Evolutionary conservation across 30 jellyfish, hydroid and myxozoan genomes (phyloP), one percentile per base, ranked within the genome.

Genomic region (Haliclystus octoradiatus): DNA sequence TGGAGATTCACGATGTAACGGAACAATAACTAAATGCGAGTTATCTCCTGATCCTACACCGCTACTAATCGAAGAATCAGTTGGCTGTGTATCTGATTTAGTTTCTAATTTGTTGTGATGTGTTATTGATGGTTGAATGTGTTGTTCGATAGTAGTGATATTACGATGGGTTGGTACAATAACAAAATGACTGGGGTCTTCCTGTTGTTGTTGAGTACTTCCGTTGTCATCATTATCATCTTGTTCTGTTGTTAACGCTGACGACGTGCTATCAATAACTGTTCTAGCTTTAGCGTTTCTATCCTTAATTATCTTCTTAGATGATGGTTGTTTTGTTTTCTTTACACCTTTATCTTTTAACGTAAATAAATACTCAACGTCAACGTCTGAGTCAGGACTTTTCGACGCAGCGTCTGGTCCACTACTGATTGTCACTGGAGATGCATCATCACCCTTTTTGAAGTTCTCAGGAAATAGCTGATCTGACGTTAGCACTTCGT

Each of bases 381-480:
- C 57, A 19, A 5, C 9, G 57, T 19, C 57, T 40, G 57, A 40
- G 57, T 19, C 57, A 9, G 9, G 14, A 5, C 14, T 40, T 19
- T 9, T 9, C 57, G 9, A 5, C 19, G 14, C 57, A 40, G 57
- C 57, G 14, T 5, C 14, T 9, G 57, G 57, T 9, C 19, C 57
- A 40, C 14, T 9, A 19, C 14, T 40, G 9, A 40, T 40, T 9
- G 57, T 40, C 9, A 40, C 57, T 9, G 57, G 57, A 19, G 57
- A 40, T 9, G 57, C 9, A 40, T 40, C 57, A 9, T 40, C 57
- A 9, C 14, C 57, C 19, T 40, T 40, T 19, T 40, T 40, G 68
- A 71, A 69, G 62, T 83, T 83, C 22, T 74, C 84, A 33, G 96
- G 96, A 34, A 76, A 74, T 51, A 86, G 49, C 69, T 86, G 96